These are phyloP conservation scores for Trichonephila clavata DNA, from an alignment of 1,140 invertebrate species.

Conservation along the genomic window DNA sequence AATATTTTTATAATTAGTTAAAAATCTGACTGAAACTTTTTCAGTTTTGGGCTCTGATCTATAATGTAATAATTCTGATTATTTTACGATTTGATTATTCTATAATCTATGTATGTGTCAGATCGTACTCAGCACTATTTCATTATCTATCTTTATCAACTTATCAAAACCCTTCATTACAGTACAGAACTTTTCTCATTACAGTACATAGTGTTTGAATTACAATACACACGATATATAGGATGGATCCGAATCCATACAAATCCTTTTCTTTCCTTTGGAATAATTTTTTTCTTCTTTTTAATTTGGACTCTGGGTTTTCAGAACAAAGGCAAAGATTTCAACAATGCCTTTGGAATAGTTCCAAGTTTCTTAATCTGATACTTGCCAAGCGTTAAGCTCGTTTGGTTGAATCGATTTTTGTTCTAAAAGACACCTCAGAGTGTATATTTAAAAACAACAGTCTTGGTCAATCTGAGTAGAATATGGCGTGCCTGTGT, in stretches of 20 bases:
- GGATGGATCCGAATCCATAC: neutral
- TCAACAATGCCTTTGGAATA: neutral
- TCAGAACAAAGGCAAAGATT: neutral
- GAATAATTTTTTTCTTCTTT: neutral
- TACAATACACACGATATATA: no score
- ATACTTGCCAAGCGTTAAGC: neutral
- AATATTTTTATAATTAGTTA: no score
- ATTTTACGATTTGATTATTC: no score
- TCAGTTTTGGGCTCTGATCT: no score
- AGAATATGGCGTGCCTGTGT: neutral
- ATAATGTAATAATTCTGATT: no score
- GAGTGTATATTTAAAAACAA: neutral
- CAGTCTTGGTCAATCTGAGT: neutral
- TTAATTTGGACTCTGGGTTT: neutral
- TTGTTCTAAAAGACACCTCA: neutral
- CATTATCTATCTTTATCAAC: no score
- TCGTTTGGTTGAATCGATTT: neutral
- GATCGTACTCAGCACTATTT: no score
- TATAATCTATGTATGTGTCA: no score
- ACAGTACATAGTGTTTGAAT: no score
- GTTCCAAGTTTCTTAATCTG: slow-evolving; percentile 23
- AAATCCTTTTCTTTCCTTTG: neutral
- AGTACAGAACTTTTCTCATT: no score
- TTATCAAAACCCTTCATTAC: no score
- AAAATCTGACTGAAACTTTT: no score